A percentile compares a stretch with the other conserved stretches of the same genome.
Conservation (phyloP, 2,797 vertebrate species). For the Sciurus vulgaris region DNA sequence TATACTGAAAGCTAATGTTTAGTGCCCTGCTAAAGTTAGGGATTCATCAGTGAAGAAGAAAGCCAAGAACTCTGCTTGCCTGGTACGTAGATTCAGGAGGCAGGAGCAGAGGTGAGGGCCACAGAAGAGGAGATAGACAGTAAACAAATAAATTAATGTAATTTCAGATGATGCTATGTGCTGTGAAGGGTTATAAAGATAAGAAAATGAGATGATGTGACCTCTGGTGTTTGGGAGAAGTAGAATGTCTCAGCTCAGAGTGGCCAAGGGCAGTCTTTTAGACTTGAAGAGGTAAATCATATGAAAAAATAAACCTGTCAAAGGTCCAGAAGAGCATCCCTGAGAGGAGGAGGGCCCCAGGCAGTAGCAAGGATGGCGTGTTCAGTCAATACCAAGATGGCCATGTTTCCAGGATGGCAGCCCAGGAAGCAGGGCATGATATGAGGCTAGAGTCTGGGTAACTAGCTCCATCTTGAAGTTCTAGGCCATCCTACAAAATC, state of each 20-base stretch:
- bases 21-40: background rate
- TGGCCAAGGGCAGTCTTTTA: background rate
- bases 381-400: background rate
- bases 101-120: background rate
- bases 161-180: background rate
- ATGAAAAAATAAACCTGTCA: background rate
- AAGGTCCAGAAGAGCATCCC: background rate
- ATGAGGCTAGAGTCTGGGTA: background rate
- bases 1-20: background rate
- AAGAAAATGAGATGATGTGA: background rate
- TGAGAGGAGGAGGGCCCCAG: background rate
- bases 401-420: background rate
- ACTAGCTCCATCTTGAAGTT: background rate
- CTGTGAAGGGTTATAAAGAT: background rate
- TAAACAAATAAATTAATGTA: background rate
- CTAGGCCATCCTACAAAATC: background rate
- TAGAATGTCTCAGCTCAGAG: background rate
- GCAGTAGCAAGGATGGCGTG: background rate
- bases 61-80: background rate
- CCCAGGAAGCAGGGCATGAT: background rate
- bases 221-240: background rate
- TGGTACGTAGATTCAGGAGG: background rate
- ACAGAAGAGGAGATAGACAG: background rate
- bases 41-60: background rate
- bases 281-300: constrained; percentile 9